Base-by-base conservation (phyloP, 2,888 invertebrate genomes). In the Prenolepis imparis region DNA sequence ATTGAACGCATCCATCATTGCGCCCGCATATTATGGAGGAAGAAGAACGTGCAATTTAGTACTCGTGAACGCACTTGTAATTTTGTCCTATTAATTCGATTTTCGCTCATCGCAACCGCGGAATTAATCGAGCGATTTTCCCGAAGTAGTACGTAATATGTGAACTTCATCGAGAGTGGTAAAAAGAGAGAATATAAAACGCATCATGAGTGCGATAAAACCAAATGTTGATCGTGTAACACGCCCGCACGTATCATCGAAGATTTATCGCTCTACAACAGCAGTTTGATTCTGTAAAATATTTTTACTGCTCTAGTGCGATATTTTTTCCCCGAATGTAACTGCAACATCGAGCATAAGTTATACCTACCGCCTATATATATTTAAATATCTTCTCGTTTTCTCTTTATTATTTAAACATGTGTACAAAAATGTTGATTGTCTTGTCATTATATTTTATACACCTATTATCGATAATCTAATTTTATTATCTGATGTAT, bases 81-180 rank as follows among this genome's bases (percentile, higher is more conserved):
- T 84, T 87, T 88, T 70, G 74, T 77, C 77, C 87, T 80, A 87
- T 77, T 88, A 89, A 90, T 89, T 84, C 82, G 85, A 85, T 84
- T 87, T 87, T 28, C 28, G n/a, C 18, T n/a, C 8, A 18, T 77
- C 39, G 41, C 36, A 32, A 39, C 24, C 39, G 36, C 52, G 28
- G 21, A 75, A 77, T 81, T 81, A 75, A 81, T n/a, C 81, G 52
- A 81, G 77, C 77, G 59, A 70, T 70, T 70, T 36, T 21, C 57
- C 24, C 21, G 18, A 28, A n/a, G 8, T 44, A 24, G 12, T 59
- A 24, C 28, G 28, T 8, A 18, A 32, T 21, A 36, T 21, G 1
- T 21, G 1, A 32, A 11, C 15, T n/a, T 52, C 52, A 12, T 52
- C 18, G 28, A 48, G 5, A 28, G 3, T 5, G 4, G 12, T 21